Conservation (phyloP, 2,888 invertebrate species). For the Andrena chrysosceles region DNA sequence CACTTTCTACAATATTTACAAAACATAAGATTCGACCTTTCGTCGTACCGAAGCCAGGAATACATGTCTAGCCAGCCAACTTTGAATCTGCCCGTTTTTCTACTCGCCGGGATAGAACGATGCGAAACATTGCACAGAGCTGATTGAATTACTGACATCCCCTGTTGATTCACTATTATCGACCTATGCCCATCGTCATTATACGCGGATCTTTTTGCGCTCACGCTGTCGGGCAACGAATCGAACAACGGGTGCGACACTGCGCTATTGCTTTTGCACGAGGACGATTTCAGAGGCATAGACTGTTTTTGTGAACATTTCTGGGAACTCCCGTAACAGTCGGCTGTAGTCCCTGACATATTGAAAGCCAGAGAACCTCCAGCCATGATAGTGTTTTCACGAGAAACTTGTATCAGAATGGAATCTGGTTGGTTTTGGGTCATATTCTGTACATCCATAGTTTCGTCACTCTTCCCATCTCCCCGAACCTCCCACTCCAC, state of each 20-base stretch:
- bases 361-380: constrained; percentile 77
- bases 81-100: constrained; percentile 89
- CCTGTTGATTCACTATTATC: constrained; percentile 68
- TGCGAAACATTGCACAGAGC: constrained; percentile 65
- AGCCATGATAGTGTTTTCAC: constrained; percentile 77
- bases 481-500: constrained; percentile 85
- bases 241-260: constrained; percentile 35
- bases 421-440: constrained; percentile 77
- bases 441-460: constrained; percentile 80
- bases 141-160: constrained; percentile 81
- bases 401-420: constrained; percentile 75
- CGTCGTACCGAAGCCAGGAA: constrained; percentile 91
- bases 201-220: constrained; percentile 35
- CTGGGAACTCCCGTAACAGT: constrained; percentile 52
- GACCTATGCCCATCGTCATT: constrained; percentile 45
- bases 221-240: constrained; percentile 47
- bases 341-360: constrained; percentile 68
- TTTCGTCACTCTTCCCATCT: constrained; percentile 85
- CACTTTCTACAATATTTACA: constrained; percentile 91
- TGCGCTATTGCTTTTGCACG: constrained; percentile 38
- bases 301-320: constrained; percentile 51
- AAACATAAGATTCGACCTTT: constrained; percentile 89
- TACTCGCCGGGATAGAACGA: constrained; percentile 71
- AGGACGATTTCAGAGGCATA: constrained; percentile 35
- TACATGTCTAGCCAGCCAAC: constrained; percentile 89